Evolutionary conservation across 2,888 invertebrate species (phyloP), one percentile per base, ranked within the genome.

Genomic region (Erebia palarica): DNA sequence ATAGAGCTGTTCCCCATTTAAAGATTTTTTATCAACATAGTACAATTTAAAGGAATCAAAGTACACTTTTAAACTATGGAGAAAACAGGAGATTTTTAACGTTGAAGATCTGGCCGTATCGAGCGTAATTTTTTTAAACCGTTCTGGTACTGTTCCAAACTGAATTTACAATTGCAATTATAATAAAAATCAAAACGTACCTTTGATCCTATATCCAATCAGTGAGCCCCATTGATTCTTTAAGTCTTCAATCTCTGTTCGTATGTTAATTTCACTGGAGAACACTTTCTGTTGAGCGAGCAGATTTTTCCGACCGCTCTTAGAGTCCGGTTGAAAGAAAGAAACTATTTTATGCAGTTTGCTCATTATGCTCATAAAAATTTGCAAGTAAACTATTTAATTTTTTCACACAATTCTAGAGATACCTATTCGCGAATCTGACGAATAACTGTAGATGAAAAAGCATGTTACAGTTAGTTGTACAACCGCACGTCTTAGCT

Each of bases 311-410:
- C 87, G 85, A 80, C 89, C 93, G 77, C 87, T 92, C 76, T 94
- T 94, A 49, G 90, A 86, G 80, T 95, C 94, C 65, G 90, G 84
- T 85, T 95, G 94, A 82, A 95, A 95, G 76, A 95, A 90, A 70
- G 95, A 94, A 75, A 95, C 94, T 68, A 95, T 91, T 82, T 94
- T 94, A 78, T 95, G 94, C 59, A 95, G 84, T 49, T 95, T 95
- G 80, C 94, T 94, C 94, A 95, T 95, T 69, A 21, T 73, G 36
- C n/a, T 53, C 13, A 51, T 14, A 65, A 65, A 71, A 60, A n/a
- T 65, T 63, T 16, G 51, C 18, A 16, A 68, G 47, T 47, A 21
- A 21, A 47, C 65, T 21, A 36, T 61, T 60, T 58, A n/a, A 21
- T 67, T 67, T 66, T 66, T 69, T 71, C 53, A 59, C 73, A 67